phyloP scores from a whole-genome alignment of 2,888 invertebrate genomes.

The Polia nebulosa region DNA sequence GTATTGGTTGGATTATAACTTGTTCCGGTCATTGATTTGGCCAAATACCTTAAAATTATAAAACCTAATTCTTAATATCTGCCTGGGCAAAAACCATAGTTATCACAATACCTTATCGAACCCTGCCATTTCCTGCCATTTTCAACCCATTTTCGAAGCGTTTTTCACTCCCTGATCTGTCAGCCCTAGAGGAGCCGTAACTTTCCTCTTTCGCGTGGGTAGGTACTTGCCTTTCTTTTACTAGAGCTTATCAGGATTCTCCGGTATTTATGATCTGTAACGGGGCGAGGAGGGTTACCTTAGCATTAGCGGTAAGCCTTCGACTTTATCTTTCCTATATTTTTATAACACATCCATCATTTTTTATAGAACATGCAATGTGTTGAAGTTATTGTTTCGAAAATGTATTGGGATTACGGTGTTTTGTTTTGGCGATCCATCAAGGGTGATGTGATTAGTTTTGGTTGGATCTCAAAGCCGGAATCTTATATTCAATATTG shows the following conservation, averaged over 20 bases:
- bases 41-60: not conserved
- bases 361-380: constrained; percentile 64
- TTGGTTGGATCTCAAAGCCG: not conserved
- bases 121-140: constrained; percentile 26
- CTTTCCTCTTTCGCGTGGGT: constrained; percentile 62
- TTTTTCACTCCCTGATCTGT: constrained; percentile 63
- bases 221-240: constrained; percentile 73
- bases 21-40: not conserved
- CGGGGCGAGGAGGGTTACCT: constrained; percentile 76
- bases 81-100: not conserved
- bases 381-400: constrained; percentile 65
- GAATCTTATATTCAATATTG: constrained; percentile 17
- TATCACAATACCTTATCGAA: constrained; percentile 26
- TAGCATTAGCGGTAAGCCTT: constrained; percentile 78
- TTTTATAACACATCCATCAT: constrained; percentile 77
- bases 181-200: constrained; percentile 62
- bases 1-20: too few relatives aligned
- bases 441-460: constrained; percentile 57
- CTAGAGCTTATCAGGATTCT: constrained; percentile 81
- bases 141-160: constrained; percentile 47
- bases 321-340: constrained; percentile 79
- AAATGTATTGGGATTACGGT: constrained; percentile 57
- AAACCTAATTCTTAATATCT: not conserved
- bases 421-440: constrained; percentile 55
- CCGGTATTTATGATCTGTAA: constrained; percentile 82